Evolutionary conservation across 2,113 vertebrate species (phyloP), one percentile per base, ranked within the genome.

Genomic region (Merops nubicus): DNA sequence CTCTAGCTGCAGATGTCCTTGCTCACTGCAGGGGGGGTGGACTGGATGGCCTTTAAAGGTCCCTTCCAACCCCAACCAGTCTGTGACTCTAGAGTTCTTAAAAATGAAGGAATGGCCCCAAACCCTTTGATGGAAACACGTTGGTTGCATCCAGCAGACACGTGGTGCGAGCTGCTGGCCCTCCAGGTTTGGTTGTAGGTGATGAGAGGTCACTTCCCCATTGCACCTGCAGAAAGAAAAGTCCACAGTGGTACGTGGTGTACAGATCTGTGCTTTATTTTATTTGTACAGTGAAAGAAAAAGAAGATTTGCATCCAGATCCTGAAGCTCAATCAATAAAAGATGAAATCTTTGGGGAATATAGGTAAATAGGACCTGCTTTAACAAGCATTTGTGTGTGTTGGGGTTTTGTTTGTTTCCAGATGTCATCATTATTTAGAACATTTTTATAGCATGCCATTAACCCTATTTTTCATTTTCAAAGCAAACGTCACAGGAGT

Each of bases 341-440:
- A 98, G 99, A 99, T 78, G 99, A 99, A 98, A 99, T 99, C 34
- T 99, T 99, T 97, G 99, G 99, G 89, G 99, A 99, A 98, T 99
- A 99, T 98, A 99, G 99, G 99, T 99, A 98, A 98, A 95, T 88
- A 53, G 77, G 85, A 77, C 20, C 13, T 88, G 85, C 63, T 68
- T 73, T 94, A 85, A 78, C 20, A 29, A 88, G 73, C 64, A 1
- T 93, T 94, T 95, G 56, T 91, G 77, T 91, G 77, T 85, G 65
- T 73, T 87, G 93, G 85, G 90, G 63, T 94, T 88, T 88, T 93
- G 64, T 91, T 95, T 95, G 60, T 91, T 87, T 89, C 47, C 77
- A 79, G 63, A n/a, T 50, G 64, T 86, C 72, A 85, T 90, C 92
- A 25, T 86, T 38, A 47, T 82, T 94, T 19, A 67, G 84, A 77